Evolutionary conservation across 92 coral and sea anemone species (phyloP).

Genomic region (Meandrina meandrites): DNA sequence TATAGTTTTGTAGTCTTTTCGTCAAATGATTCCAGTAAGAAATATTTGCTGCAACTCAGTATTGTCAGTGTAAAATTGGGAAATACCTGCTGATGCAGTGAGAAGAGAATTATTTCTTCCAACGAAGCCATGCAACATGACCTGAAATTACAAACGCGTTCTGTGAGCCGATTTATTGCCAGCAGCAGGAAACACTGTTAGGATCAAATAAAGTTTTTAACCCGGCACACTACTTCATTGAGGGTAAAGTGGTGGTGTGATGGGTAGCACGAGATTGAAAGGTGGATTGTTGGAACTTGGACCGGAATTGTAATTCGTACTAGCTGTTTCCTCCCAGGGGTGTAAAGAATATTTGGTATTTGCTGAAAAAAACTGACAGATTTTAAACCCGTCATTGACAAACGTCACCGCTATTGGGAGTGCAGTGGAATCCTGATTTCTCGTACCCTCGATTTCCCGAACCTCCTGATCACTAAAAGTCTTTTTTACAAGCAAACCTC

Average conservation of each 20-base stretch:
- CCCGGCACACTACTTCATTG: not conserved
- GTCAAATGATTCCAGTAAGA: not conserved
- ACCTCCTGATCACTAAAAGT: too few relatives aligned
- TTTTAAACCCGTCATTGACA: too few relatives aligned
- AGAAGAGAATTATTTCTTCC: too few relatives aligned
- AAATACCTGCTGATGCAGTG: too few relatives aligned
- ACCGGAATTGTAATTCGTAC: not conserved
- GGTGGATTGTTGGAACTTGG: not conserved
- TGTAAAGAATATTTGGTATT: not conserved
- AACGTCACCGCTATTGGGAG: too few relatives aligned
- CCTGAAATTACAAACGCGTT: not conserved
- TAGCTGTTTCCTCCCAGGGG: not conserved
- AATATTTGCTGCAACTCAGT: not conserved
- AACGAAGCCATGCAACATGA: not conserved
- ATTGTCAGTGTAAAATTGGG: not conserved
- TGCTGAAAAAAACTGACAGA: too few relatives aligned
- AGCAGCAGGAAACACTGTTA: not conserved
- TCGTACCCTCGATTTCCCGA: too few relatives aligned
- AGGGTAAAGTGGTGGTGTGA: too few relatives aligned
- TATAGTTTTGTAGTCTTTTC: not conserved
- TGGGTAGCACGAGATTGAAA: too few relatives aligned
- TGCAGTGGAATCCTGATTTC: too few relatives aligned
- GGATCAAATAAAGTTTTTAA: not conserved
- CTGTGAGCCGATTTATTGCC: too few relatives aligned
- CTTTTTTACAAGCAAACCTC: too few relatives aligned